phyloP scores from a whole-genome alignment of 1,140 invertebrate genomes.

The Manduca sexta region DNA sequence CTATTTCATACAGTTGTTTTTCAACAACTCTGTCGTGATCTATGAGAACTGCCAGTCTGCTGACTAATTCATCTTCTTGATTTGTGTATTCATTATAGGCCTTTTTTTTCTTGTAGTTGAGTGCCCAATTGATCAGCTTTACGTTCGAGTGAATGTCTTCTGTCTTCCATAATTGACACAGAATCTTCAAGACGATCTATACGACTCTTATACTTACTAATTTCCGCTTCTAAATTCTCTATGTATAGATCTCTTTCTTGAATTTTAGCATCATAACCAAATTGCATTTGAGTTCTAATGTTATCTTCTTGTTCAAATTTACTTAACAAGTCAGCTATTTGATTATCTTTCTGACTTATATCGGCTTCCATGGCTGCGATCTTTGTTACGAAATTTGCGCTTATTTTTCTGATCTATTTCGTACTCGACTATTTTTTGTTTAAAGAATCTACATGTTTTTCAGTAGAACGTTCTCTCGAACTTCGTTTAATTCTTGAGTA shows the following conservation, averaged over 20 bases:
- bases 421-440: conserved; percentile 56
- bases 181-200: conserved; percentile 76
- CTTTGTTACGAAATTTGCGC: conserved; percentile 53
- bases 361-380: conserved; percentile 61
- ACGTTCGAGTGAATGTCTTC: conserved; percentile 71
- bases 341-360: conserved; percentile 50
- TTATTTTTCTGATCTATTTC: conserved; percentile 64
- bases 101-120: conserved; percentile 73
- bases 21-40: conserved; percentile 75
- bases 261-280: conserved; percentile 76
- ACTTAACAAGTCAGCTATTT: conserved; percentile 44
- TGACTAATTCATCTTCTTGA: conserved; percentile 73
- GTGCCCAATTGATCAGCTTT: conserved; percentile 72
- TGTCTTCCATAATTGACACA: conserved; percentile 72
- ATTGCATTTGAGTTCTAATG: conserved; percentile 48
- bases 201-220: conserved; percentile 76
- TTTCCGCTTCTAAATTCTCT: conserved; percentile 80
- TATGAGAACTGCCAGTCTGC: conserved; percentile 70
- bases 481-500: conserved; percentile 39
- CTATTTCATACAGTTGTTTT: conserved; percentile 70
- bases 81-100: conserved; percentile 72
- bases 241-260: conserved; percentile 82
- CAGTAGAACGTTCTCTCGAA: conserved; percentile 40
- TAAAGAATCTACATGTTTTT: conserved; percentile 46
- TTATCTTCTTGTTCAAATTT: conserved; percentile 48